Base-by-base conservation (phyloP, 2,797 vertebrate genomes). In the Amblyraja radiata region DNA sequence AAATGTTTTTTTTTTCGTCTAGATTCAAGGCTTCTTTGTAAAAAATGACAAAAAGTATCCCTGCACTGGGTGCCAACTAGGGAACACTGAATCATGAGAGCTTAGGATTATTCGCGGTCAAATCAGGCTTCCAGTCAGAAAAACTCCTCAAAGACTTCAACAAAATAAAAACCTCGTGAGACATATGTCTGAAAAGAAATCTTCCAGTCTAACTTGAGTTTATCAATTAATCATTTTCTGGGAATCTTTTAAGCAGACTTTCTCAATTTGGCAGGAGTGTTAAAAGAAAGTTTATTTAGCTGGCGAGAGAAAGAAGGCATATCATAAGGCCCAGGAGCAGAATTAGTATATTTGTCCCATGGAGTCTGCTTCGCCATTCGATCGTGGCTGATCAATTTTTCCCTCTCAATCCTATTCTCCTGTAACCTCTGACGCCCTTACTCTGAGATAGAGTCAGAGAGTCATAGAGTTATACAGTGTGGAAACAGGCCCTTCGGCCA, bases 1-100 rank as follows among this genome's bases (percentile, higher is more conserved):
- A 92, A 76, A n/a, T 92, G 90, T 58, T 74, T 76, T 46, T 91
- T 91, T 11, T 71, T 23, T 39, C 54, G 71, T 71, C 13, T n/a
- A 54, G 90, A 54, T 92, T 92, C 71, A 76, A 92, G 71, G 90
- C 36, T 54, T 76, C 90, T 92, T 92, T 88, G n/a, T 92, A 28
- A n/a, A 13, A 86, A 74, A 74, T 74, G 46, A 92, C 90, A 74
- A 92, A 76, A 58, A 1, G 21, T 92, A 71, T 76, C 71, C n/a
- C 39, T 25, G 23, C 71, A 0, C 46, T 76, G 25, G 46, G 23
- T 92, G 71, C 90, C 90, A 92, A 76, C 23, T 58, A 92, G 90
- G 71, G 73, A 25, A 92, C 68, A 76, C 39, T 74, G 90, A 92
- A 71, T 28, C 36, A n/a, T 6, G 36, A 39, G 16, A 36, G 39